phyloP scores from a whole-genome alignment of 2,888 invertebrate genomes.

The Andrena trimmerana region DNA sequence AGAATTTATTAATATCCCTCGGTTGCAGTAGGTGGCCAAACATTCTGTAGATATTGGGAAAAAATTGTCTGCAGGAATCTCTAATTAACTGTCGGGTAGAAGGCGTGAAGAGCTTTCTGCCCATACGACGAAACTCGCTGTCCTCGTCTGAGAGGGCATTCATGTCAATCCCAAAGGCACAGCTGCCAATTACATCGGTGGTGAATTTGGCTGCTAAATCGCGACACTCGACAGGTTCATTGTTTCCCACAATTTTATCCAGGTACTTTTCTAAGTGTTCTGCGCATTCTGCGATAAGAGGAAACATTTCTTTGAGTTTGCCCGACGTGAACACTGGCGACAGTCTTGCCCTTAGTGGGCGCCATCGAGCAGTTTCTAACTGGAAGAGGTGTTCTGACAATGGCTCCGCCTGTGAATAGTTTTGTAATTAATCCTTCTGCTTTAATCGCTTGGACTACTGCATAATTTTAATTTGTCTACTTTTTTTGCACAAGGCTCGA shows the following conservation, averaged over 20 bases:
- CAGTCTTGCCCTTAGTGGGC: conserved; percentile 84
- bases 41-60: conserved; percentile 69
- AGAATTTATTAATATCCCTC: conserved; percentile 76
- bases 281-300: conserved; percentile 85
- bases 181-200: conserved; percentile 84
- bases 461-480: too few species aligned
- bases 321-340: conserved; percentile 86
- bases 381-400: conserved; percentile 84
- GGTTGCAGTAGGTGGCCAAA: conserved; percentile 67
- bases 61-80: conserved; percentile 30
- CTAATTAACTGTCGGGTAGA: conserved; percentile 30
- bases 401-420: conserved; percentile 80
- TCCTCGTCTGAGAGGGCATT: conserved; percentile 78
- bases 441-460: too few species aligned
- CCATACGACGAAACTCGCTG: conserved; percentile 81
- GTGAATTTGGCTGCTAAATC: conserved; percentile 82
- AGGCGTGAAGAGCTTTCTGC: conserved; percentile 73
- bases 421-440: too few species aligned
- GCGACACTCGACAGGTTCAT: conserved; percentile 63
- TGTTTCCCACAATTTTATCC: conserved; percentile 70
- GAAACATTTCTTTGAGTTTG: conserved; percentile 86
- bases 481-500: too few species aligned
- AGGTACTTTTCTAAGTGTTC: conserved; percentile 84
- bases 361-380: conserved; percentile 86
- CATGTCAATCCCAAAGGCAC: conserved; percentile 84